These are phyloP conservation scores for Bombus balteatus DNA, from an alignment of 1,140 invertebrate genomes.

Conservation along the genomic window DNA sequence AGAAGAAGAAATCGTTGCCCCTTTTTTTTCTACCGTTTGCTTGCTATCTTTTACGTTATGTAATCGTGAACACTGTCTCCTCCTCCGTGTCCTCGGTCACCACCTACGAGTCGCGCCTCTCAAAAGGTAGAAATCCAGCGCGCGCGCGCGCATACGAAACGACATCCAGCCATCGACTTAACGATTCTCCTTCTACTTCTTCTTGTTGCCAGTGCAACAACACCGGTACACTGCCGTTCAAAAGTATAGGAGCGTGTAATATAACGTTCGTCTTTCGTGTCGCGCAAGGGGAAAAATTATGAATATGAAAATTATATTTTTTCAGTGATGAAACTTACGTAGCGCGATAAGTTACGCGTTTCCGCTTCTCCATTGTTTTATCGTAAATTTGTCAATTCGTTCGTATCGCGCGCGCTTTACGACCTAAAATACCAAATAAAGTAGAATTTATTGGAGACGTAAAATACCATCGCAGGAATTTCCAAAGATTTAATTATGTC, in stretches of 20 bases:
- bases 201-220: neutral
- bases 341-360: too few species aligned
- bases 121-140: slow-evolving; percentile 37
- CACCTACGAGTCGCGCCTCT: slow-evolving; percentile 50
- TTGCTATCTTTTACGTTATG: slow-evolving; percentile 56
- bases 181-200: neutral
- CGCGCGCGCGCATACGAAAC: neutral
- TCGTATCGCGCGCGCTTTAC: too few species aligned
- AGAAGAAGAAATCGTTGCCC: slow-evolving; percentile 17
- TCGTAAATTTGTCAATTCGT: too few species aligned
- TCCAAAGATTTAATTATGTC: too few species aligned
- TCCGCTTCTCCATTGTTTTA: too few species aligned
- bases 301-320: too few species aligned
- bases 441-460: too few species aligned
- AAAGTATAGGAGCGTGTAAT: neutral
- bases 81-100: slow-evolving; percentile 34
- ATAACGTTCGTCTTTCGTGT: too few species aligned
- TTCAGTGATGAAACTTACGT: too few species aligned
- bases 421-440: too few species aligned
- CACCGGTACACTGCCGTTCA: neutral
- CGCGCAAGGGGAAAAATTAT: fast-evolving
- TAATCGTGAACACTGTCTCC: slow-evolving; percentile 45
- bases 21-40: slow-evolving; percentile 26
- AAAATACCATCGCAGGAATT: too few species aligned
- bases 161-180: neutral